phyloP scores from a whole-genome alignment of 2,797 vertebrate species.

The Poeciliopsis infans region DNA sequence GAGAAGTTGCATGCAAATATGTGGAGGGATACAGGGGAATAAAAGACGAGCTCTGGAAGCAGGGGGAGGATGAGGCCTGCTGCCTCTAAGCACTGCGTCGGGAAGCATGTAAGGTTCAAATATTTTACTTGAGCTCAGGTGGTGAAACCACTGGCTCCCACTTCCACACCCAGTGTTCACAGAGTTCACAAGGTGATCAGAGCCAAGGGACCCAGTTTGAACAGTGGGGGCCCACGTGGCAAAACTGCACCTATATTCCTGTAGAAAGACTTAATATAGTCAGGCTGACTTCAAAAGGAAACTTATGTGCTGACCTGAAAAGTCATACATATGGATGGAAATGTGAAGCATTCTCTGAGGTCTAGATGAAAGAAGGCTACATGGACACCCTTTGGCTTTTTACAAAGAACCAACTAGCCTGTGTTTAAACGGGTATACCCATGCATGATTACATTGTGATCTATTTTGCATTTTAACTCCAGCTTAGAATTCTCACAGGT shows the following conservation, averaged over 20 bases:
- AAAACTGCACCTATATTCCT: constrained; percentile 26
- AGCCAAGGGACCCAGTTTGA: constrained; percentile 19
- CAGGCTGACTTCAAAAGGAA: constrained; percentile 53
- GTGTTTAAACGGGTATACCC: background rate
- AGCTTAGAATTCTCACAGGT: background rate
- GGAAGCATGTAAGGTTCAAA: constrained; percentile 43
- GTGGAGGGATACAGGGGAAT: background rate
- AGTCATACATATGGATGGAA: constrained; percentile 53
- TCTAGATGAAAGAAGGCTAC: constrained; percentile 35
- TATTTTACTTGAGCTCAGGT: constrained; percentile 38
- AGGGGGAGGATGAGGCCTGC: constrained; percentile 35
- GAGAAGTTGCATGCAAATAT: constrained; percentile 27
- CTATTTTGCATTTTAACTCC: background rate
- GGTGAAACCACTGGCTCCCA: constrained; percentile 10
- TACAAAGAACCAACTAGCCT: constrained; percentile 3
- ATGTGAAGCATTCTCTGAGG: constrained; percentile 37
- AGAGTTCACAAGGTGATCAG: constrained; percentile 47
- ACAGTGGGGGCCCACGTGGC: constrained; percentile 5
- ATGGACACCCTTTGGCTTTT: constrained; percentile 26
- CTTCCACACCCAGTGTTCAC: constrained; percentile 27
- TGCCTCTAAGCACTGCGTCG: constrained; percentile 6
- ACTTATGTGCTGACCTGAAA: constrained; percentile 34
- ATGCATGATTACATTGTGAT: constrained; percentile 2
- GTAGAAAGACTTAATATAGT: constrained; percentile 17
- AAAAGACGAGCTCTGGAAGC: constrained; percentile 47